Base-by-base conservation (phyloP, 2,888 invertebrate species). In the Drosophila yooni region DNA sequence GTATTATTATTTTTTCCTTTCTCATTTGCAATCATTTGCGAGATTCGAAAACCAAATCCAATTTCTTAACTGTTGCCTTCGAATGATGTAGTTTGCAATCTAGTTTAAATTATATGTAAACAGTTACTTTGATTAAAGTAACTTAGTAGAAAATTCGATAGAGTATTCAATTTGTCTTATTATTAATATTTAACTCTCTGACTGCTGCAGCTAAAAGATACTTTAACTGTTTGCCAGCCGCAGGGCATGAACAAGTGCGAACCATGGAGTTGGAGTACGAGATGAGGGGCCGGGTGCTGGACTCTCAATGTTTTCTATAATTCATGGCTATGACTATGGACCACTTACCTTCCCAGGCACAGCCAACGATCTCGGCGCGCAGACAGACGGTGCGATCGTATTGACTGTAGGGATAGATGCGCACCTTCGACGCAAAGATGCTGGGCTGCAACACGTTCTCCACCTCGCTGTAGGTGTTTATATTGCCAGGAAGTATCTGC, bases 321-420 rank as follows among this genome's bases (percentile, higher is more conserved):
- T 73, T 84, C 84, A 82, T 76, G 81, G 54, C 77, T 69, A 43
- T 61, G 56, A 11, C 64, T 46, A 13, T 63, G 70, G 76, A 64
- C 46, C 68, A 92, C 95, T 95, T 93, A 97, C 97, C 96, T 94
- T 94, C 94, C 95, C 96, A 97, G 78, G 94, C 94, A 93, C 97
- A 97, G 75, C 97, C 97, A 83, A 96, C 95, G 80, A 97, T 94
- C 94, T 97, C 97, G 63, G 97, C 95, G 79, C 97, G 94, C 95
- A 97, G 95, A 92, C 97, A 97, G 74, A 97, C 96, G 10, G 96
- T 97, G 79, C 97, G 94, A 82, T 96, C 95, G 91, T 96, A 96
- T 76, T 95, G 95, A 81, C 96, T 96, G 93, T 96, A 96, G 25
- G 97, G 97, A 89, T 97, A 95, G 92, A 97, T 95, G 79, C 97